A percentile compares a stretch with the other conserved stretches of the same genome.
Conservation (phyloP, 2,113 vertebrate species). For the Marmota flaviventris region DNA sequence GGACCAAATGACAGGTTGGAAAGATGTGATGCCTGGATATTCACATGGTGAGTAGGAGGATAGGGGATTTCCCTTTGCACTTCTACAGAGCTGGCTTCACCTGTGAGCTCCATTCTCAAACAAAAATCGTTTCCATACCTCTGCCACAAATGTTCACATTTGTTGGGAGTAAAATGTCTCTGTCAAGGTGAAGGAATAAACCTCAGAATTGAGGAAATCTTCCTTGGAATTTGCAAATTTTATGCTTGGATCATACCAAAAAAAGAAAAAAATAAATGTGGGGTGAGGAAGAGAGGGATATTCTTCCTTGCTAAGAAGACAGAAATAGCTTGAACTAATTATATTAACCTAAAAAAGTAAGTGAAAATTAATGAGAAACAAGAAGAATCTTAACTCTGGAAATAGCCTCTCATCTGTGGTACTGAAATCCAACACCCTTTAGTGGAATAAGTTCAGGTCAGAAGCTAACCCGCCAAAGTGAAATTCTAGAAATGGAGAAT, state of each 20-base stretch:
- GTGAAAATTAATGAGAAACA: slow-evolving; percentile 74
- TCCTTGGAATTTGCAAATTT: slow-evolving; percentile 19
- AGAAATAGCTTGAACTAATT: slow-evolving; percentile 78
- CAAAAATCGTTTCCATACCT: not conserved
- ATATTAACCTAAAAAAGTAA: slow-evolving; percentile 74
- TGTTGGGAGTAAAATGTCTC: not conserved
- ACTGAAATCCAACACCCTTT: slow-evolving; percentile 55
- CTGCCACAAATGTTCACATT: not conserved
- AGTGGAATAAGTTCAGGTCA: slow-evolving; percentile 58
- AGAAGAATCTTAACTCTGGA: slow-evolving; percentile 68
- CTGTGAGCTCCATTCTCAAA: not conserved
- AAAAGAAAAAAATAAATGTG: not conserved
- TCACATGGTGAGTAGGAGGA: not conserved
- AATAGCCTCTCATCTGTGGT: slow-evolving; percentile 64
- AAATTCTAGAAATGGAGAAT: slow-evolving; percentile 76
- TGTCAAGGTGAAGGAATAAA: not conserved
- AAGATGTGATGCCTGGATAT: not conserved
- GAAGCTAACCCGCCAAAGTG: slow-evolving; percentile 56
- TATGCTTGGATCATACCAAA: slow-evolving; percentile 41
- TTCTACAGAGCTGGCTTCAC: not conserved
- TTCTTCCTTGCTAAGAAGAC: slow-evolving; percentile 61
- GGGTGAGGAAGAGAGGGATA: slow-evolving; percentile 4
- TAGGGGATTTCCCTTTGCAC: not conserved
- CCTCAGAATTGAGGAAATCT: not conserved
- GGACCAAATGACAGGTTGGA: not conserved